phyloP scores from a whole-genome alignment of 2,888 invertebrate genomes.

The Drymonia ruficornis region DNA sequence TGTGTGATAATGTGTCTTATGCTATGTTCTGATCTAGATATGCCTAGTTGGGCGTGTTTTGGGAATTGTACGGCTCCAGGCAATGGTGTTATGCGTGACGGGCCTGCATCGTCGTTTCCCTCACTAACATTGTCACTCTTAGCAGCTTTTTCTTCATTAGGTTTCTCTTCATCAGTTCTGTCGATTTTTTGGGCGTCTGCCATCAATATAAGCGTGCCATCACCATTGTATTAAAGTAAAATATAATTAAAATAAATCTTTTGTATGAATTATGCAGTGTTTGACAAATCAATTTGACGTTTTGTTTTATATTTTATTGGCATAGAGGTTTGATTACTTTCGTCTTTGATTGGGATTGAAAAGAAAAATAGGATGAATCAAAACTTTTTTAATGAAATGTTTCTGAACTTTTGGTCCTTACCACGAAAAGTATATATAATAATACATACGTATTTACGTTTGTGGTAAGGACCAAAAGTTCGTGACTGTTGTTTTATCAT shows the following conservation, averaged over 20 bases:
- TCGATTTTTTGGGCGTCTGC: conserved; percentile 58
- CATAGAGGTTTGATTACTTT: neutral
- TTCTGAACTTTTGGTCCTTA: too few species aligned
- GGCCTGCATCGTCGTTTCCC: conserved; percentile 64
- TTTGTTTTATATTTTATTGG: conserved; percentile 20
- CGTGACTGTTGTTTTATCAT: too few species aligned
- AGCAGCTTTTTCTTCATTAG: conserved; percentile 32
- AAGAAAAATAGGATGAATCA: neutral
- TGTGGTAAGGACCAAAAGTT: too few species aligned
- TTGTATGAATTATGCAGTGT: conserved; percentile 39
- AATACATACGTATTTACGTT: too few species aligned
- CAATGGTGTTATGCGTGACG: conserved; percentile 55
- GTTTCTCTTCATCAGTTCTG: conserved; percentile 46
- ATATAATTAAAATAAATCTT: conserved; percentile 40
- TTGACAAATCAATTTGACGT: conserved; percentile 40
- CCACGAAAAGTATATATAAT: too few species aligned
- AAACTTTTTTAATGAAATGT: too few species aligned
- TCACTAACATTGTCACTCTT: conserved; percentile 24
- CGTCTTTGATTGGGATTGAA: neutral
- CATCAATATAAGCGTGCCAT: conserved; percentile 67
- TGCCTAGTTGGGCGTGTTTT: conserved; percentile 45
- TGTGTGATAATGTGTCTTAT: conserved; percentile 67
- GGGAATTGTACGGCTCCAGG: conserved; percentile 61
- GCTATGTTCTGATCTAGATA: conserved; percentile 77
- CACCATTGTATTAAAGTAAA: conserved; percentile 53